A percentile compares a stretch with the other conserved stretches of the same genome.
phyloP scores from a whole-genome alignment of 2,113 vertebrate genomes.

The Vireo altiloquus region DNA sequence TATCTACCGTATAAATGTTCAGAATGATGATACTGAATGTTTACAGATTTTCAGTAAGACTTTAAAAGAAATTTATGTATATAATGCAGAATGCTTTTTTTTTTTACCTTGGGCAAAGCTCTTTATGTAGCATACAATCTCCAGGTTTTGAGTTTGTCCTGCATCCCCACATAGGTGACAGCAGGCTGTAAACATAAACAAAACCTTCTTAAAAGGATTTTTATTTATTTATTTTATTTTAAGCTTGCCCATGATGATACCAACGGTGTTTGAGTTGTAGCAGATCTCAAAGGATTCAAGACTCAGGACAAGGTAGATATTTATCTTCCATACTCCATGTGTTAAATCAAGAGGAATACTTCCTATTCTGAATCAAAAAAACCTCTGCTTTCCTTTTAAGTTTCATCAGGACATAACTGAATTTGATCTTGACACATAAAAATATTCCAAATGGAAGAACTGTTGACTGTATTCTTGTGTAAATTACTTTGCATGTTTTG shows the following conservation, averaged over 20 bases:
- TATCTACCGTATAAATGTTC: neutral
- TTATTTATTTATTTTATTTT: neutral
- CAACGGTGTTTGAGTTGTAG: neutral
- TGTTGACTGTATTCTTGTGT: neutral
- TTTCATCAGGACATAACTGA: neutral
- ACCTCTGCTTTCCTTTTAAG: neutral
- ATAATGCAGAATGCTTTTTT: neutral
- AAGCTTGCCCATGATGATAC: neutral
- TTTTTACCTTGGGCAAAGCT: neutral
- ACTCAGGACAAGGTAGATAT: neutral
- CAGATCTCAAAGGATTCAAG: neutral
- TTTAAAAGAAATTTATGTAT: neutral
- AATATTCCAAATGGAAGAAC: neutral
- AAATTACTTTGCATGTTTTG: neutral
- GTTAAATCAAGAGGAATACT: neutral
- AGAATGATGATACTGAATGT: neutral
- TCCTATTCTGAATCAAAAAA: neutral
- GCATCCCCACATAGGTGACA: neutral
- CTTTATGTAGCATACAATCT: neutral
- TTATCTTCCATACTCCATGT: neutral
- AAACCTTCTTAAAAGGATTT: neutral
- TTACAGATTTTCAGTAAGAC: neutral
- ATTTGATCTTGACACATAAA: neutral
- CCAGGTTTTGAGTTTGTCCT: neutral
- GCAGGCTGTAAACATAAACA: neutral